Percentiles rank a stretch among this genome's conserved stretches.
Evolutionary conservation across 2,888 invertebrate genomes (phyloP).

Genomic region (Eurytoma californica): DNA sequence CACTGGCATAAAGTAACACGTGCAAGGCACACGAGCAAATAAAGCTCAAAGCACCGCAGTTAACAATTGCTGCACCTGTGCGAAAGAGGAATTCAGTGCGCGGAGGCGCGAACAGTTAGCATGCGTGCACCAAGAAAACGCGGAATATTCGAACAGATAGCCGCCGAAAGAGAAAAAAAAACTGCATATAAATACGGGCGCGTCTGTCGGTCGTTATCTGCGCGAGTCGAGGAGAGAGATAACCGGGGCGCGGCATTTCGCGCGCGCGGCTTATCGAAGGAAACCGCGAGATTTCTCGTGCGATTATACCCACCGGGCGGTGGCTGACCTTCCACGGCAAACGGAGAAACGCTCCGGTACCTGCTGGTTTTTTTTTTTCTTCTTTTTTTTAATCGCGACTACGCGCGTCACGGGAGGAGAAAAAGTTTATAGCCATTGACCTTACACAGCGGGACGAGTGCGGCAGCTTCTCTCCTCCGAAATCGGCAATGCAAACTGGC

Average conservation of each 20-base stretch:
- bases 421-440: not conserved
- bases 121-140: not conserved
- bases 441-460: not conserved
- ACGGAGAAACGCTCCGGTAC: not conserved
- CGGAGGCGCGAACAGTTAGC: too few species aligned
- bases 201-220: conserved; percentile 11
- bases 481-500: not conserved
- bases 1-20: not conserved
- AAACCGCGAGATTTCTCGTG: conserved; percentile 21
- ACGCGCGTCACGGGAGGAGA: not conserved
- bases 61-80: too few species aligned
- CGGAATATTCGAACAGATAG: conserved; percentile 25
- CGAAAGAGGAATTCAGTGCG: not conserved
- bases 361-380: not conserved
- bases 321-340: not conserved
- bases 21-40: not conserved
- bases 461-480: not conserved
- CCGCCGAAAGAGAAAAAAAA: conserved; percentile 7
- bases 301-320: not conserved
- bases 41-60: too few species aligned
- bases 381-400: too few species aligned
- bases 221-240: not conserved
- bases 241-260: not conserved
- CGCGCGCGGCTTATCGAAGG: conserved; percentile 4
- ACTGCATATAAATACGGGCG: not conserved